Percentiles rank a stretch among this genome's conserved stretches.
Conservation (phyloP, 1,140 invertebrate genomes). For the Nasonia vitripennis region DNA sequence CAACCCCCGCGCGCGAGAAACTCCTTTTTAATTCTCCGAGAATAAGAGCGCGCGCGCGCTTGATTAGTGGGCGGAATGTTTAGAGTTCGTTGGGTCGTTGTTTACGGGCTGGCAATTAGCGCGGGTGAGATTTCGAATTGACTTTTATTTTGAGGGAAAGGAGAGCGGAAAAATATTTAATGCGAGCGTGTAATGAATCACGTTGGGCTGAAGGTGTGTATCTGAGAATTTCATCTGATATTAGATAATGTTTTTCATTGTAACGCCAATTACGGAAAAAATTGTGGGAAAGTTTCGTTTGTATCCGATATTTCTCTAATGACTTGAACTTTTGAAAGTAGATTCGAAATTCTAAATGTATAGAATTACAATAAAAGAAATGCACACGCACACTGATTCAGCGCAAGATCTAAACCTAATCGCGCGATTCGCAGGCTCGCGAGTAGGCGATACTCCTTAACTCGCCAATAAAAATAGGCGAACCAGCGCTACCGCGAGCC, state of each 20-base stretch:
- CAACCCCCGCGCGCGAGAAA: not conserved
- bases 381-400: not conserved
- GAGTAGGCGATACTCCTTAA: not conserved
- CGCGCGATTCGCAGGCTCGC: constrained; percentile 5
- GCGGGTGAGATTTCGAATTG: not conserved
- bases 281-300: constrained; percentile 22
- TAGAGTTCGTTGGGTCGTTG: constrained; percentile 10
- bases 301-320: constrained; percentile 1
- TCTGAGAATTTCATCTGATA: constrained; percentile 16
- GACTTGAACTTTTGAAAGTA: not conserved
- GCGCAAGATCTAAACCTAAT: not conserved
- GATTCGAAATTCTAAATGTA: not conserved
- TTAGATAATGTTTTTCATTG: constrained; percentile 19
- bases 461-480: not conserved
- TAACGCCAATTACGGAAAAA: constrained; percentile 22
- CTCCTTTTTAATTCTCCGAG: constrained; percentile 25
- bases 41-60: not conserved
- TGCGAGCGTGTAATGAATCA: not conserved
- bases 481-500: not conserved
- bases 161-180: too few species aligned
- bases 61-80: constrained; percentile 47
- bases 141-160: not conserved
- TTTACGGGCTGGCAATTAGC: not conserved
- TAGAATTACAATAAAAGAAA: too few species aligned
- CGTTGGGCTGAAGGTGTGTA: not conserved